A percentile compares a stretch with the other conserved stretches of the same genome.
These are phyloP conservation scores for Gerris lacustris DNA, from an alignment of 2,888 invertebrate genomes.

Conservation along the genomic window DNA sequence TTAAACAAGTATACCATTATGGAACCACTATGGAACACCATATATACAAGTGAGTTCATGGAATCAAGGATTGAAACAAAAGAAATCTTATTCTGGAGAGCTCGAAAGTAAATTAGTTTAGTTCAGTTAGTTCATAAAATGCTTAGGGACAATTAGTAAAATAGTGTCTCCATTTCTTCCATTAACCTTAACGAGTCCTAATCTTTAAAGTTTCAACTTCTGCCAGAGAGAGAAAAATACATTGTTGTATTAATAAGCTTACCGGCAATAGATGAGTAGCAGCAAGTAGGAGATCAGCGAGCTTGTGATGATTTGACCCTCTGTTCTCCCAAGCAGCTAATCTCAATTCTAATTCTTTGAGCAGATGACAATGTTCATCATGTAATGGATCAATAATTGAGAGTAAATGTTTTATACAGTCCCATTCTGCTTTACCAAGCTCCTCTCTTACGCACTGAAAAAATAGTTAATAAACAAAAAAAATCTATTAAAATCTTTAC, in stretches of 20 bases:
- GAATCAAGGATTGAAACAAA: too few species aligned
- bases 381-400: constrained; percentile 58
- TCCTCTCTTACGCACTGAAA: constrained; percentile 63
- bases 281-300: constrained; percentile 62
- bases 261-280: constrained; percentile 50
- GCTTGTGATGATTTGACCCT: constrained; percentile 47
- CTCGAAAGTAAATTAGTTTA: too few species aligned
- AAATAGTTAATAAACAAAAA: neutral
- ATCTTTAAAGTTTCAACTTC: too few species aligned
- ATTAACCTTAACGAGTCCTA: too few species aligned
- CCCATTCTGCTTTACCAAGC: constrained; percentile 45
- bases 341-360: constrained; percentile 64
- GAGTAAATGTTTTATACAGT: constrained; percentile 46
- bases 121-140: too few species aligned
- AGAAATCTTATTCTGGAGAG: too few species aligned
- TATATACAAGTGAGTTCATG: too few species aligned
- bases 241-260: constrained; percentile 17
- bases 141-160: too few species aligned
- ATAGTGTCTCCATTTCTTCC: too few species aligned
- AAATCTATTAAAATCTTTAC: neutral
- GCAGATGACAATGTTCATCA: constrained; percentile 65
- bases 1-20: too few species aligned
- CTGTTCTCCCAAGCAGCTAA: constrained; percentile 61
- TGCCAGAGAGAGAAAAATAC: too few species aligned
- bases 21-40: too few species aligned